Evolutionary conservation across 2,888 invertebrate genomes (phyloP).

Genomic region (Entomobrya multifasciata): DNA sequence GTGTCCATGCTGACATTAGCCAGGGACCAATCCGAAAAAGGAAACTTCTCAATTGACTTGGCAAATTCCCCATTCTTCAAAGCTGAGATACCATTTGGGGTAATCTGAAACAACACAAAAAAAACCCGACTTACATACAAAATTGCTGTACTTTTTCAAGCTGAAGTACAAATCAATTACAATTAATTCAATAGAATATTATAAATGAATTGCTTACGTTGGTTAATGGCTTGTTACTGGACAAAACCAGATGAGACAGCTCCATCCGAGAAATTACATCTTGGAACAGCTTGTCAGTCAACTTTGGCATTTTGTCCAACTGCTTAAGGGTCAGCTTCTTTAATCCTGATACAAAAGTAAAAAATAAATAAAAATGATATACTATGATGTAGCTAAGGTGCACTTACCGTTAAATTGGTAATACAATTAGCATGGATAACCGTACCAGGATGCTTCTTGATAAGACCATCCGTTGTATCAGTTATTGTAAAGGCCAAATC

Average conservation of each 20-base stretch:
- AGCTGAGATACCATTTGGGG: background rate
- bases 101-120: constrained; percentile 8
- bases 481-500: background rate
- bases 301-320: background rate
- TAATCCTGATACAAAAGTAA: background rate
- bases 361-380: background rate
- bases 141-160: background rate
- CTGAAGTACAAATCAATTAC: background rate
- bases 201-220: background rate
- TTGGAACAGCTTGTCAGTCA: background rate
- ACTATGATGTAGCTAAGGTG: too few species aligned
- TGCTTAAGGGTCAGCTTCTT: background rate
- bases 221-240: background rate
- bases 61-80: background rate
- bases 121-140: background rate
- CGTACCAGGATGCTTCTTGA: background rate
- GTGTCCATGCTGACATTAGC: background rate
- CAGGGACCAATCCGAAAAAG: background rate
- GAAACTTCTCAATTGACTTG: constrained; percentile 15
- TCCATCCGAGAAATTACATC: background rate
- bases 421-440: background rate
- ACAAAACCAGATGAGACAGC: background rate
- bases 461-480: background rate
- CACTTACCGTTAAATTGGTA: background rate
- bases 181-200: too few species aligned